Evolutionary conservation across 2,797 vertebrate species (phyloP).

Genomic region (Pseudopleuronectes americanus): DNA sequence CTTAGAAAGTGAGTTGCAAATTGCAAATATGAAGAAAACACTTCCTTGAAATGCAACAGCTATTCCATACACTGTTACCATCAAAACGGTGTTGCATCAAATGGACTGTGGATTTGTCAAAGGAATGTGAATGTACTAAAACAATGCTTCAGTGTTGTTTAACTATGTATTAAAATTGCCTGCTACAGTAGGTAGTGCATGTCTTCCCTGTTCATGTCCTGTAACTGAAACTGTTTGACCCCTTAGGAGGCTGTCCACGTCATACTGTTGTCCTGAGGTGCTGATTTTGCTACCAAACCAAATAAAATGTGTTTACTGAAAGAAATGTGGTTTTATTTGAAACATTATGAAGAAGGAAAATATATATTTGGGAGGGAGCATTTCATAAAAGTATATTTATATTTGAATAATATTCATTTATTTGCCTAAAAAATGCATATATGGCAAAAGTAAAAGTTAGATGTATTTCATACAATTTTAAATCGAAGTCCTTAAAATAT

Average conservation of each 20-base stretch:
- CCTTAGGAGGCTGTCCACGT: conserved; percentile 68
- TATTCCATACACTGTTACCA: conserved; percentile 31
- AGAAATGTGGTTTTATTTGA: conserved; percentile 17
- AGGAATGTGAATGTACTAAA: conserved; percentile 77
- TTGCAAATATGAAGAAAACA: conserved; percentile 44
- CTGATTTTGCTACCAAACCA: conserved; percentile 85
- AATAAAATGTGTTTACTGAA: conserved; percentile 85
- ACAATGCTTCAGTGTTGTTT: conserved; percentile 64
- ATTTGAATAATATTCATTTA: too few relatives aligned
- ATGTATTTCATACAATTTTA: too few relatives aligned
- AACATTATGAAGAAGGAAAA: background rate
- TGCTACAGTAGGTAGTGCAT: conserved; percentile 76
- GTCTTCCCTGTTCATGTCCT: conserved; percentile 72
- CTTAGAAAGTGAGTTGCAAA: conserved; percentile 56
- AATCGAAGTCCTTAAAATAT: too few relatives aligned
- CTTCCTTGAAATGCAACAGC: conserved; percentile 57
- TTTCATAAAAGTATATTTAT: background rate
- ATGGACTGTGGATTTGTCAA: conserved; percentile 56
- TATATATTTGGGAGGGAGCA: background rate
- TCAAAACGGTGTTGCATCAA: conserved; percentile 46
- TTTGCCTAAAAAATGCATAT: too few relatives aligned
- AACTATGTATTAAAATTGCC: conserved; percentile 68
- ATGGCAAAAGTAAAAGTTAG: too few relatives aligned
- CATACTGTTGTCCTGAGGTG: conserved; percentile 78
- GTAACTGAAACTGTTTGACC: conserved; percentile 70